phyloP scores from a whole-genome alignment of 2,113 vertebrate genomes.

The Serilophus lunatus region DNA sequence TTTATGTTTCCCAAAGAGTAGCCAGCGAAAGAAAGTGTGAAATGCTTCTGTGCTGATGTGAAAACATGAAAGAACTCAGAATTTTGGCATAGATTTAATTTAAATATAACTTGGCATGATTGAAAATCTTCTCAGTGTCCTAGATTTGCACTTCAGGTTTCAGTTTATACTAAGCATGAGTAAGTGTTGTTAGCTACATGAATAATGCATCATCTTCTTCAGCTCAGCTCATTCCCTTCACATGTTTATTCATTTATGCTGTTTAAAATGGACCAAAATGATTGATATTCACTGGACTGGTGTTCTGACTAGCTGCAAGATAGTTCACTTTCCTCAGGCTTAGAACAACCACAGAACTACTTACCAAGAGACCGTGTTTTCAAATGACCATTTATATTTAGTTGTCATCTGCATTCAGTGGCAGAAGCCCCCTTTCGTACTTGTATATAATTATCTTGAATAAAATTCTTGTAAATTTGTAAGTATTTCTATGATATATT shows the following conservation, averaged over 20 bases:
- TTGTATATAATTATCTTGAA: background rate
- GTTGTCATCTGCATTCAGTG: background rate
- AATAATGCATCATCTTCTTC: constrained; percentile 44
- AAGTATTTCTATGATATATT: background rate
- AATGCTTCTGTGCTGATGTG: background rate
- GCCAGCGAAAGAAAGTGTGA: background rate
- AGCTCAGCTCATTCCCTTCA: background rate
- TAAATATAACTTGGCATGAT: constrained; percentile 43
- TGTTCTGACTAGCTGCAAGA: background rate
- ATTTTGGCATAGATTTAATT: constrained; percentile 1
- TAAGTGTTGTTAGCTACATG: constrained; percentile 28
- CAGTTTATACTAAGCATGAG: constrained; percentile 6
- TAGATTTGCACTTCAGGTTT: constrained; percentile 42
- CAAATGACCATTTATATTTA: background rate
- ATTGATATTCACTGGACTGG: background rate
- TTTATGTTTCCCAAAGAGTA: background rate
- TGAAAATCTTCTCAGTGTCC: constrained; percentile 23
- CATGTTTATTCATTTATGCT: constrained; percentile 36
- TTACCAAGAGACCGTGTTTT: background rate
- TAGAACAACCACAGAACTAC: background rate
- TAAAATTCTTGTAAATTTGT: background rate
- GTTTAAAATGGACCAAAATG: constrained; percentile 16
- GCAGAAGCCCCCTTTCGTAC: background rate
- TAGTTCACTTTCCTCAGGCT: background rate
- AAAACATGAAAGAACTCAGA: constrained; percentile 20